Conservation (phyloP, 37 sponge, comb jelly and placozoan species). For the Crambe crambe region DNA sequence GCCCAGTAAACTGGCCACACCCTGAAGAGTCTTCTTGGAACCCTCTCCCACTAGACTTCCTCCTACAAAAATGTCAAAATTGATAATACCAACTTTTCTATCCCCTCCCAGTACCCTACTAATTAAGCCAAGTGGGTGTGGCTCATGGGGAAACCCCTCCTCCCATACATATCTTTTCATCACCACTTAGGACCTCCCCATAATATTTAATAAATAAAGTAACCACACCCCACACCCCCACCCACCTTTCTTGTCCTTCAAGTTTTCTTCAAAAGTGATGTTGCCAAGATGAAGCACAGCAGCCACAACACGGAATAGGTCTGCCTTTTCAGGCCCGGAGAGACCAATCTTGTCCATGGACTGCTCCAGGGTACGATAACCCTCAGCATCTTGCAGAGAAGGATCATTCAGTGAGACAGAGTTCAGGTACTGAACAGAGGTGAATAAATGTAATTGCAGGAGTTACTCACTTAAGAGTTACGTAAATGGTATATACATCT, state of each 20-base stretch:
- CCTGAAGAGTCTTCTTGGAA: conserved; percentile 30
- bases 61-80: conserved; percentile 34
- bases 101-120: no score
- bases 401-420: conserved; percentile 57
- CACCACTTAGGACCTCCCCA: no score
- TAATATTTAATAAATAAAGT: no score
- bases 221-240: no score
- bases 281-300: conserved; percentile 94
- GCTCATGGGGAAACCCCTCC: no score
- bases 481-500: no score
- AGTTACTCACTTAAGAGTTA: no score
- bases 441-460: no score
- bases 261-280: conserved; percentile 86
- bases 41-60: conserved; percentile 64
- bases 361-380: conserved; percentile 56
- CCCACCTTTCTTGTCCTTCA: conserved; percentile 66
- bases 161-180: no score
- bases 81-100: no score
- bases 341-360: conserved; percentile 92
- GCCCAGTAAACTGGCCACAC: conserved; percentile 70
- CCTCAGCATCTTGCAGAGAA: conserved; percentile 63
- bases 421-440: conserved; percentile 63
- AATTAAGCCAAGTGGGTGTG: no score
- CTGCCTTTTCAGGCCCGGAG: conserved; percentile 53
- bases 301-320: conserved; percentile 80